Evolutionary conservation across 2,797 vertebrate species (phyloP).

Genomic region (Miichthys miiuy): DNA sequence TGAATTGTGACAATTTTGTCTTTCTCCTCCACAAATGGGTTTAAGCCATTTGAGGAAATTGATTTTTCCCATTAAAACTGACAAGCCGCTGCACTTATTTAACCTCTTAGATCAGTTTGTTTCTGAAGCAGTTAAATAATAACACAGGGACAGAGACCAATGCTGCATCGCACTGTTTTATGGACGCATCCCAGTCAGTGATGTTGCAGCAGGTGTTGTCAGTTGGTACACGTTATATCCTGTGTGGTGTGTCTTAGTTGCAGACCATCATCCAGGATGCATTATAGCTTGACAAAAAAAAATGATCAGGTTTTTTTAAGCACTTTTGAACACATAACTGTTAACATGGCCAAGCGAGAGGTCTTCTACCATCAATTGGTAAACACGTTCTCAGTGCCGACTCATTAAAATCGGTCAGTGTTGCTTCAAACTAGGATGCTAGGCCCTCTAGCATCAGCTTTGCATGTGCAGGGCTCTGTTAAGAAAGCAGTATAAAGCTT

Average conservation of each 20-base stretch:
- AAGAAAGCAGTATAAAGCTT: too few species aligned
- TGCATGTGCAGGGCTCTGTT: too few species aligned
- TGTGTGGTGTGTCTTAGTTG: not conserved
- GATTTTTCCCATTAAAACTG: not conserved
- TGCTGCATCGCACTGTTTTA: not conserved
- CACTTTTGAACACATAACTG: too few species aligned
- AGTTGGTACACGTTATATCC: not conserved
- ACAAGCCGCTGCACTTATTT: slow-evolving; percentile 3
- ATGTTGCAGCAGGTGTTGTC: slow-evolving; percentile 10
- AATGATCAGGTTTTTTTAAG: too few species aligned
- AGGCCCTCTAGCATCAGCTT: too few species aligned
- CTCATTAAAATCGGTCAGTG: too few species aligned
- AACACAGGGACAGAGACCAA: not conserved
- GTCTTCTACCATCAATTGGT: too few species aligned
- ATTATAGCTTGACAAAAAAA: not conserved
- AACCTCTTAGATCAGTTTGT: not conserved
- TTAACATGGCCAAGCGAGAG: too few species aligned
- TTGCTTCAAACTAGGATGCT: too few species aligned
- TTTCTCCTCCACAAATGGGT: not conserved
- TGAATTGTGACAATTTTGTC: slow-evolving; percentile 2
- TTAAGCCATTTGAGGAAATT: not conserved
- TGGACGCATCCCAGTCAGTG: not conserved
- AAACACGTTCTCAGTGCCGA: too few species aligned
- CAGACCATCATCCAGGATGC: not conserved
- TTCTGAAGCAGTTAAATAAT: not conserved